phyloP scores from a whole-genome alignment of 2,797 vertebrate genomes.

The Pygocentrus nattereri region DNA sequence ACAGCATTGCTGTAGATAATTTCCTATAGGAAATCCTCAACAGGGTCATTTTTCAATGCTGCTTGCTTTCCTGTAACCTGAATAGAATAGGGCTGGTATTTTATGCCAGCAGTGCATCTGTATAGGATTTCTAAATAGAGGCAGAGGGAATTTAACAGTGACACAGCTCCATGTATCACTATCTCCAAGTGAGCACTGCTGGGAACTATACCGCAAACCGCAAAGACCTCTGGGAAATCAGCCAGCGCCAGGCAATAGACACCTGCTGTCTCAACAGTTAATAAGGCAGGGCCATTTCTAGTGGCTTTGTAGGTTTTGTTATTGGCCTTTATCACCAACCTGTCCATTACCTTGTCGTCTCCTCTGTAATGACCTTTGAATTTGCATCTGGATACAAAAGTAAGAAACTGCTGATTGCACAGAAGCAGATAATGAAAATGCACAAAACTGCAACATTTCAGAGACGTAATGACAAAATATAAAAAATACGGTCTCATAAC shows the following conservation, averaged over 20 bases:
- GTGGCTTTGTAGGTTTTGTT: slow-evolving; percentile 25
- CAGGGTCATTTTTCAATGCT: slow-evolving; percentile 16
- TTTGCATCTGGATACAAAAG: background rate
- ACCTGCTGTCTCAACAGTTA: slow-evolving; percentile 15
- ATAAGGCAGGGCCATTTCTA: slow-evolving; percentile 39
- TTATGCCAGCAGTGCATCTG: slow-evolving; percentile 30
- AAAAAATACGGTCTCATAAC: background rate
- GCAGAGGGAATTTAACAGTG: slow-evolving; percentile 37
- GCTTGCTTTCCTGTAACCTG: slow-evolving; percentile 45
- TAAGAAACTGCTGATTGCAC: background rate
- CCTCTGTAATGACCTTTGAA: background rate
- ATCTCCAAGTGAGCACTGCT: slow-evolving; percentile 50
- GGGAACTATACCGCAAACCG: slow-evolving; percentile 44
- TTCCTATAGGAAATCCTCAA: slow-evolving; percentile 22
- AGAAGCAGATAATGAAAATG: background rate
- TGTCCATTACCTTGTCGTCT: slow-evolving; percentile 2
- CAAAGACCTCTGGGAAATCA: slow-evolving; percentile 54
- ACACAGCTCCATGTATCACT: slow-evolving; percentile 52
- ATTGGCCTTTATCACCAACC: slow-evolving; percentile 20
- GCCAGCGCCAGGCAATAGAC: slow-evolving; percentile 11
- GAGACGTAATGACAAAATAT: background rate
- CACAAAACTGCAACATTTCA: background rate
- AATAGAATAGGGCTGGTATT: slow-evolving; percentile 27
- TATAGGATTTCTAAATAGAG: slow-evolving; percentile 39
- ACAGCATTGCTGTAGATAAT: slow-evolving; percentile 3